Evolutionary conservation across 2,888 invertebrate genomes (phyloP).

Genomic region (Tricholauxania praeusta): DNA sequence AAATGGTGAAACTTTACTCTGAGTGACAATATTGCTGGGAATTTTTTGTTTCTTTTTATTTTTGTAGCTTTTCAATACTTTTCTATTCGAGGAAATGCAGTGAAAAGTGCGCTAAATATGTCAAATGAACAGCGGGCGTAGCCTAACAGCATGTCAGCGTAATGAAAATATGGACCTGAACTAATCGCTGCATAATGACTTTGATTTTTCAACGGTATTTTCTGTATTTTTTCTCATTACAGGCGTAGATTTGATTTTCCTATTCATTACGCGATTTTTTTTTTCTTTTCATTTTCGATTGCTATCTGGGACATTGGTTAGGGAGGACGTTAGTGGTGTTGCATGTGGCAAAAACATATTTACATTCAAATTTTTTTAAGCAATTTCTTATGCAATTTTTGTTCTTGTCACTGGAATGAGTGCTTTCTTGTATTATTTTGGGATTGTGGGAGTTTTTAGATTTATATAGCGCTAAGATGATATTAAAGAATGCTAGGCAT

Average conservation of each 20-base stretch:
- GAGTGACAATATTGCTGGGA: constrained; percentile 27
- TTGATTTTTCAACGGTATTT: constrained; percentile 30
- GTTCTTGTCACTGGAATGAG: too few relatives aligned
- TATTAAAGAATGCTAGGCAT: too few relatives aligned
- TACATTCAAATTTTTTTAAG: constrained; percentile 29
- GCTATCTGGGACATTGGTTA: too few relatives aligned
- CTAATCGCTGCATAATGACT: constrained; percentile 43
- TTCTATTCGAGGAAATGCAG: not conserved
- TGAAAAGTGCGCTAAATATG: not conserved
- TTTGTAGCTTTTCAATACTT: not conserved
- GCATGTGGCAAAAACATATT: constrained; percentile 31
- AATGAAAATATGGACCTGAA: constrained; percentile 44
- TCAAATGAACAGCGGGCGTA: constrained; percentile 29
- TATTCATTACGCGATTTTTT: not conserved
- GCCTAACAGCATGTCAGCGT: constrained; percentile 22
- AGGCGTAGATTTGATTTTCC: constrained; percentile 3
- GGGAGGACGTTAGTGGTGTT: too few relatives aligned
- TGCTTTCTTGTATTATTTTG: too few relatives aligned
- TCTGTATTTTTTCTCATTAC: not conserved
- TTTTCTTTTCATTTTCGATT: not conserved
- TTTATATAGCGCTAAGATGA: too few relatives aligned
- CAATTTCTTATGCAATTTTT: too few relatives aligned
- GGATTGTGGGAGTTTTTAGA: too few relatives aligned
- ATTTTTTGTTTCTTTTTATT: not conserved
- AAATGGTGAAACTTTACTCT: constrained; percentile 14